Conservation (phyloP, 2,797 vertebrate genomes). For the Sebastes matsubarae region DNA sequence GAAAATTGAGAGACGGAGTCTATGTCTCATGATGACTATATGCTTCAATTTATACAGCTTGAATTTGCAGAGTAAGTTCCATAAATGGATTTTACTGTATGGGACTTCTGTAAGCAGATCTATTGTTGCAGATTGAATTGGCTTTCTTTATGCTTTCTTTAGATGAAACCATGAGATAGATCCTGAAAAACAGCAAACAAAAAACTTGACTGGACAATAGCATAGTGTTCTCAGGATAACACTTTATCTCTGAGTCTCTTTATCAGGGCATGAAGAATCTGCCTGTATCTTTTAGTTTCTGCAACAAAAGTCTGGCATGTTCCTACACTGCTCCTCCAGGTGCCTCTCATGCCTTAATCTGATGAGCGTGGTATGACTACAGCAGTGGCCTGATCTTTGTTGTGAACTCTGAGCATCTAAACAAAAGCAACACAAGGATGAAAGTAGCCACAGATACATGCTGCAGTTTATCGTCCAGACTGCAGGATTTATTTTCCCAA, state of each 20-base stretch:
- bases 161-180: slow-evolving; percentile 42
- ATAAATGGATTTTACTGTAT: not conserved
- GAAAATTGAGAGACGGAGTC: not conserved
- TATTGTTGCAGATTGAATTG: not conserved
- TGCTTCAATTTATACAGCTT: not conserved
- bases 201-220: slow-evolving; percentile 38
- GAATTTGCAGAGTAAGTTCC: not conserved
- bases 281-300: slow-evolving; percentile 47
- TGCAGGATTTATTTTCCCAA: not conserved
- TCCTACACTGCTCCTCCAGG: slow-evolving; percentile 31
- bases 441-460: slow-evolving; percentile 16
- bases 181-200: slow-evolving; percentile 32
- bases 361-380: slow-evolving; percentile 22
- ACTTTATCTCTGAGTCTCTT: slow-evolving; percentile 33
- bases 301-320: slow-evolving; percentile 46
- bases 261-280: slow-evolving; percentile 42
- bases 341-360: slow-evolving; percentile 45
- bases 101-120: slow-evolving; percentile 1
- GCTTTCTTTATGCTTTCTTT: slow-evolving; percentile 13
- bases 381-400: slow-evolving; percentile 21
- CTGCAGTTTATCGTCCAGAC: not conserved
- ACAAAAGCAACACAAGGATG: slow-evolving; percentile 17
- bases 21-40: not conserved
- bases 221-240: slow-evolving; percentile 53
- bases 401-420: slow-evolving; percentile 33